Percentiles rank a stretch among this genome's conserved stretches.
phyloP scores from a whole-genome alignment of 2,113 vertebrate species.

The Tetrax tetrax region DNA sequence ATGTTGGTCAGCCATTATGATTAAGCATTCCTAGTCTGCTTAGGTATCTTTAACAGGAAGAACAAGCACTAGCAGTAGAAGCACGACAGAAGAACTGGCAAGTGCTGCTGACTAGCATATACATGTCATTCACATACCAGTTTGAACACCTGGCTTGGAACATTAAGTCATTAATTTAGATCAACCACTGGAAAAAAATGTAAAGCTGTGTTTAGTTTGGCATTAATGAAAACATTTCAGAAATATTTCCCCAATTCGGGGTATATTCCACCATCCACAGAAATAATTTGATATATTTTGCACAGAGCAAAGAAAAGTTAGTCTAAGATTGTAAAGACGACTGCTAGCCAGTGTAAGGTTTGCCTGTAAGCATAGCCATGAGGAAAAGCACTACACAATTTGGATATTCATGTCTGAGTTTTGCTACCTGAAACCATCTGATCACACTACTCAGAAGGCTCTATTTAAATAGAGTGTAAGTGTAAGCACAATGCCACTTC shows the following conservation, averaged over 20 bases:
- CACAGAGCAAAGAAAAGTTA: background rate
- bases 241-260: background rate
- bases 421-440: background rate
- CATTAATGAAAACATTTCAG: slow-evolving; percentile 21
- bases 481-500: background rate
- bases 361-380: background rate
- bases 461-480: background rate
- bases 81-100: slow-evolving; percentile 16
- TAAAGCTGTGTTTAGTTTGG: slow-evolving; percentile 41
- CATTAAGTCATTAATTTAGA: slow-evolving; percentile 55
- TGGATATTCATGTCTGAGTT: background rate
- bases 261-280: background rate
- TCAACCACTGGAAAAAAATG: slow-evolving; percentile 41
- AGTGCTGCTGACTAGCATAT: slow-evolving; percentile 34
- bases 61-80: slow-evolving; percentile 22
- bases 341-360: background rate
- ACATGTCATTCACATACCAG: slow-evolving; percentile 22
- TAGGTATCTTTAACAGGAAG: slow-evolving; percentile 8
- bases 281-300: background rate
- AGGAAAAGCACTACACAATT: background rate
- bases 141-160: slow-evolving; percentile 51
- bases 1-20: background rate
- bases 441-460: background rate
- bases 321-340: background rate
- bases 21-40: background rate